These are phyloP conservation scores for Carduelis carduelis DNA, from an alignment of 2,797 vertebrate genomes.

Conservation along the genomic window DNA sequence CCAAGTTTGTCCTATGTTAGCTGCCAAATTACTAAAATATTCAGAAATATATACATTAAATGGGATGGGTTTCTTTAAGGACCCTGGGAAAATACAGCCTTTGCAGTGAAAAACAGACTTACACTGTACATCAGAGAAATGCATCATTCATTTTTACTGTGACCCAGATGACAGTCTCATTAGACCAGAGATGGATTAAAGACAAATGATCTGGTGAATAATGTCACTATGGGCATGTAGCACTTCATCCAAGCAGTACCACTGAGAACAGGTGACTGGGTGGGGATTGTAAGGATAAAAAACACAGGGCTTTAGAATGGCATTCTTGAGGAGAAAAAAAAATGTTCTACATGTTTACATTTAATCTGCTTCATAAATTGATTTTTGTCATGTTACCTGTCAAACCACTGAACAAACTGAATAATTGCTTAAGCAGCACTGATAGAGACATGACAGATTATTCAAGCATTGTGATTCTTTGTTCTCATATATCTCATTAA, in stretches of 20 bases:
- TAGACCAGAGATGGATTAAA: slow-evolving; percentile 40
- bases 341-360: slow-evolving; percentile 5
- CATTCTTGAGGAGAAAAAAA: not conserved
- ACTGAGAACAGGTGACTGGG: slow-evolving; percentile 1
- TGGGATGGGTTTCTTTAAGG: not conserved
- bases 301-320: not conserved
- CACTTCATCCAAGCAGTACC: not conserved
- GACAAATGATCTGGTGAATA: slow-evolving; percentile 30
- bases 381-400: slow-evolving; percentile 46
- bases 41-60: not conserved
- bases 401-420: slow-evolving; percentile 44
- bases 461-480: slow-evolving; percentile 38
- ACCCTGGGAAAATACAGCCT: not conserved
- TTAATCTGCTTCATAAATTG: slow-evolving; percentile 38
- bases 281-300: not conserved
- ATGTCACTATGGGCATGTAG: not conserved
- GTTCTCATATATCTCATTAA: slow-evolving; percentile 58
- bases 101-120: not conserved
- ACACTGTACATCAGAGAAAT: not conserved
- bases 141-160: not conserved
- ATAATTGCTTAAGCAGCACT: slow-evolving; percentile 18
- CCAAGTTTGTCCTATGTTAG: not conserved
- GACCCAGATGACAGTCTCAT: not conserved
- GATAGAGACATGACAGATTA: slow-evolving; percentile 36
- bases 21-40: not conserved